These are phyloP conservation scores for Denticeps clupeoides DNA, from an alignment of 2,797 vertebrate genomes.

Conservation along the genomic window DNA sequence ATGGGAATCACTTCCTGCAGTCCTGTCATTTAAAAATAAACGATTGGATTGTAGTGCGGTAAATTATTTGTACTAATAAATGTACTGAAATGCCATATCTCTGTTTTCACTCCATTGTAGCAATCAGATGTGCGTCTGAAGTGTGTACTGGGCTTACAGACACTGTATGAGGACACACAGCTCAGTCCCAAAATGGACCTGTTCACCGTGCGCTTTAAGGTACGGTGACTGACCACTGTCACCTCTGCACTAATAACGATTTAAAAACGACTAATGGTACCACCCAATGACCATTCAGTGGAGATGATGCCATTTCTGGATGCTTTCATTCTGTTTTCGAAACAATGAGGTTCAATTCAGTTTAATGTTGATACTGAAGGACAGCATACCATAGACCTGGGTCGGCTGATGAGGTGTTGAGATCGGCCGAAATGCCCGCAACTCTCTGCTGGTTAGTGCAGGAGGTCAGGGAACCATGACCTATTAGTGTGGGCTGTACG, in stretches of 20 bases:
- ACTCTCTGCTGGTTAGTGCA: neutral
- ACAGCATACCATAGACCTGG: no score
- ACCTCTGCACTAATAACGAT: neutral
- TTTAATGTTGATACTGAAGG: no score
- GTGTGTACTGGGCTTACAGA: constrained; percentile 72
- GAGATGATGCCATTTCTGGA: no score
- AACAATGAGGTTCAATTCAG: no score
- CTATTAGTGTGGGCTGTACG: constrained; percentile 2
- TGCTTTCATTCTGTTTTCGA: no score
- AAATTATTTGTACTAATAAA: no score
- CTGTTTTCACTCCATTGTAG: constrained; percentile 39
- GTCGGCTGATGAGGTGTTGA: neutral
- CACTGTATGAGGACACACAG: constrained; percentile 64
- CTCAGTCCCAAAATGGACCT: constrained; percentile 74
- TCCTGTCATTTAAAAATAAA: no score
- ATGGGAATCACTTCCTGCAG: no score
- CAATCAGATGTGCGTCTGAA: constrained; percentile 78
- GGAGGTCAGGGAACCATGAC: constrained; percentile 2
- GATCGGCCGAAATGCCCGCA: neutral
- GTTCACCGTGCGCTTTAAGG: constrained; percentile 84
- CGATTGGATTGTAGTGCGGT: no score
- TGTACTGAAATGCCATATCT: no score
- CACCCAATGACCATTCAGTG: no score
- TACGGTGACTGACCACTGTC: constrained; percentile 31
- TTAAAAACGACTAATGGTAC: neutral